Percentiles rank a stretch among this genome's conserved stretches.
Evolutionary conservation across 2,797 vertebrate species (phyloP).

Genomic region (Rhodeus uyekii): DNA sequence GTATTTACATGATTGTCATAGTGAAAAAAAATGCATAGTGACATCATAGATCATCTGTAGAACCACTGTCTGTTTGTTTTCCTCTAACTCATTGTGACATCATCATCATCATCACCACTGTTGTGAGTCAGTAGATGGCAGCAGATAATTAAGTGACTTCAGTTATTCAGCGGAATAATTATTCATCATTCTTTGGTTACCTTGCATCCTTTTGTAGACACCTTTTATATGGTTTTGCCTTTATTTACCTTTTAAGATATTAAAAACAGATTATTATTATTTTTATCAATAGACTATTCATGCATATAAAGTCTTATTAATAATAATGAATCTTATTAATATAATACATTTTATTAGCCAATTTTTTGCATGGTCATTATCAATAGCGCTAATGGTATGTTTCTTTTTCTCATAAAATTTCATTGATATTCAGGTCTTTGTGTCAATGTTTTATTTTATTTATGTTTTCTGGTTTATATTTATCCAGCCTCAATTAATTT

Average conservation of each 20-base stretch:
- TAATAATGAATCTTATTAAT: not conserved
- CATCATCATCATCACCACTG: conserved; percentile 37
- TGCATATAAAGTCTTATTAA: not conserved
- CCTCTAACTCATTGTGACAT: not conserved
- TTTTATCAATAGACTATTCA: not conserved
- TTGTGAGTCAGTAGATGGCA: conserved; percentile 64
- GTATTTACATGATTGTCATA: not conserved
- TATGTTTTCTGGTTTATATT: not conserved
- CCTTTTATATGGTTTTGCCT: not conserved
- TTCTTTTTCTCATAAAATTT: not conserved
- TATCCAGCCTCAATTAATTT: not conserved
- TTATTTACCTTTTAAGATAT: not conserved
- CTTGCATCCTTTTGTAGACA: not conserved
- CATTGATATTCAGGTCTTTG: not conserved
- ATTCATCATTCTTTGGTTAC: not conserved
- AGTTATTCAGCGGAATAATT: conserved; percentile 16
- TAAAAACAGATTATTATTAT: not conserved
- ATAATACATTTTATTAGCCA: not conserved
- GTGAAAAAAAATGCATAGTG: not conserved
- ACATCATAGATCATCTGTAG: not conserved
- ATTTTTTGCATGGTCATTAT: not conserved
- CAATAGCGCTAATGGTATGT: not conserved
- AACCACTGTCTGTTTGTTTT: not conserved
- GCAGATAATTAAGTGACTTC: conserved; percentile 56
- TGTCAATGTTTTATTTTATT: not conserved